Evolutionary conservation across 2,113 vertebrate species (phyloP).

Genomic region (Hippocampus zosterae): DNA sequence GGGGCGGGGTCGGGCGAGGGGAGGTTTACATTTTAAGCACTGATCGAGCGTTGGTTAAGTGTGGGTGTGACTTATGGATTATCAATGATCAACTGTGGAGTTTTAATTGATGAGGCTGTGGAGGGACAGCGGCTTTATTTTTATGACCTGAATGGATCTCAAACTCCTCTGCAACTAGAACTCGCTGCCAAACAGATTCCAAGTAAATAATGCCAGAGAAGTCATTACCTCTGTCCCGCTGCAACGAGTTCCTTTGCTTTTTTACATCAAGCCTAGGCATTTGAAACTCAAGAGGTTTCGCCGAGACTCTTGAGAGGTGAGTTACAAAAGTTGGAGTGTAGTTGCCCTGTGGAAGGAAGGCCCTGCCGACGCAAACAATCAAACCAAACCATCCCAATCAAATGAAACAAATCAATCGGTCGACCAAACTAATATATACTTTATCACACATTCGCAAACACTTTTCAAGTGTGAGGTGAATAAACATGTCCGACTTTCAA

Average conservation of each 20-base stretch:
- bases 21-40: conserved; percentile 34
- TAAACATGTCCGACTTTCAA: no score
- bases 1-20: neutral
- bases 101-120: neutral
- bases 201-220: neutral
- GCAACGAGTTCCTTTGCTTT: neutral
- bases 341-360: no score
- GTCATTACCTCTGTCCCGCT: neutral
- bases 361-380: no score
- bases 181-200: neutral
- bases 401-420: no score
- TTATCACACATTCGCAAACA: no score
- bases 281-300: no score
- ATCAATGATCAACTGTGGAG: neutral
- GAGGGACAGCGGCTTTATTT: conserved; percentile 33
- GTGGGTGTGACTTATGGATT: neutral
- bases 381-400: no score
- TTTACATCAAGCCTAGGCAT: neutral
- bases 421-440: no score
- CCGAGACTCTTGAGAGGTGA: no score
- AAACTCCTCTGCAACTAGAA: neutral
- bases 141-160: conserved; percentile 24
- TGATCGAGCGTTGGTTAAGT: neutral
- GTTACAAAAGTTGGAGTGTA: no score
- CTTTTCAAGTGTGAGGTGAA: no score